phyloP scores from a whole-genome alignment of 2,797 vertebrate species.

The Astyanax mexicanus region DNA sequence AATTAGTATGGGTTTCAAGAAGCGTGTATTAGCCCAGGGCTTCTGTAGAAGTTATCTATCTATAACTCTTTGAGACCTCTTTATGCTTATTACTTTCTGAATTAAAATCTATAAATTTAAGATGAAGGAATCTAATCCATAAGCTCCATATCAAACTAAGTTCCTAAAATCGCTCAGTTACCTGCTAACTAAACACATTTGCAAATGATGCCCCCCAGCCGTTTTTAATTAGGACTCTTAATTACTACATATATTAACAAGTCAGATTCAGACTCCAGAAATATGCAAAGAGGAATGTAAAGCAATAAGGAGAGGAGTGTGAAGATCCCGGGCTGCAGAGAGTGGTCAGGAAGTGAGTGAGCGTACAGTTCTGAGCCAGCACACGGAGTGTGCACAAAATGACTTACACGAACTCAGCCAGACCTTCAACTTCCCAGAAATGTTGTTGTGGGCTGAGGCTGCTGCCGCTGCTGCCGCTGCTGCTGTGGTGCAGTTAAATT shows the following conservation, averaged over 20 bases:
- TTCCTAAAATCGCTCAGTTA: background rate
- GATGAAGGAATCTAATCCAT: background rate
- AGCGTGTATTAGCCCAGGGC: background rate
- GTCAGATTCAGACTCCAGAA: background rate
- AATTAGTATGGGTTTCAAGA: background rate
- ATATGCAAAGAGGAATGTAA: too few species aligned
- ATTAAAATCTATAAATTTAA: conserved; percentile 10
- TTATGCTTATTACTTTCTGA: conserved; percentile 6
- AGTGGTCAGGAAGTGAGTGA: background rate
- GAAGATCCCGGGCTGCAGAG: background rate
- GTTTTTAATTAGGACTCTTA: background rate
- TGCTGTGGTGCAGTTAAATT: conserved; percentile 24
- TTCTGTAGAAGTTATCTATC: background rate
- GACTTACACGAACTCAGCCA: conserved; percentile 44
- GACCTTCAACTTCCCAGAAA: conserved; percentile 51
- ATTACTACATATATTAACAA: background rate
- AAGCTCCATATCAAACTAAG: background rate
- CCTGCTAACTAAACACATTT: background rate
- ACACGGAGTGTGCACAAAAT: conserved; percentile 6
- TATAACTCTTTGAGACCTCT: conserved; percentile 2
- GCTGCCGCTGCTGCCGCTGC: conserved; percentile 7
- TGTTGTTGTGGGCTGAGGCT: conserved; percentile 45
- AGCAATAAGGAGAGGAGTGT: background rate
- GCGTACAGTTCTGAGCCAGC: conserved; percentile 1
- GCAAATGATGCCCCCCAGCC: background rate